These are phyloP conservation scores for Boloria euphrosyne DNA, from an alignment of 2,888 invertebrate species.

Conservation along the genomic window DNA sequence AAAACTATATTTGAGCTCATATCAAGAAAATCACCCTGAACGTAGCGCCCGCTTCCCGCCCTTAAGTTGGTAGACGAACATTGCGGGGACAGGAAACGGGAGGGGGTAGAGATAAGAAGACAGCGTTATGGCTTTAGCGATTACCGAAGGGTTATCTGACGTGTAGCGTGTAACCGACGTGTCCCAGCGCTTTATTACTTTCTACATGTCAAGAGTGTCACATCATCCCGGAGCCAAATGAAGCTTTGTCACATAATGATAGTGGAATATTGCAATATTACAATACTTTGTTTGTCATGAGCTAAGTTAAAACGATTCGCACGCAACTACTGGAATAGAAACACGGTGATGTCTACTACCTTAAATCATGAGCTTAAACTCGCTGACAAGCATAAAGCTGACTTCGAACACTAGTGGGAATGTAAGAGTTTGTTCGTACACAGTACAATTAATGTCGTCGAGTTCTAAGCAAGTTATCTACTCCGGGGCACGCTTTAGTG, in stretches of 20 bases:
- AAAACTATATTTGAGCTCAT: no score
- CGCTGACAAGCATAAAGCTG: background rate
- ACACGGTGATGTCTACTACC: background rate
- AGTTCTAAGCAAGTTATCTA: slow-evolving; percentile 11
- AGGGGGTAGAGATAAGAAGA: slow-evolving; percentile 12
- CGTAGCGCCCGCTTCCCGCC: background rate
- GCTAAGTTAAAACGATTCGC: background rate
- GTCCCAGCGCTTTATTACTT: slow-evolving; percentile 8
- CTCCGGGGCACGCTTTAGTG: slow-evolving; percentile 12
- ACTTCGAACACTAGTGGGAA: background rate
- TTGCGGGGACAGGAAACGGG: slow-evolving; percentile 4
- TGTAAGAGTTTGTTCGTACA: background rate
- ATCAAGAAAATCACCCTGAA: background rate
- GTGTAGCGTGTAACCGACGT: background rate
- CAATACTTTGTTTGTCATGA: background rate
- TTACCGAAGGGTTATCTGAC: slow-evolving; percentile 13
- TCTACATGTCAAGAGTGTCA: slow-evolving; percentile 2
- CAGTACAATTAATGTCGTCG: slow-evolving; percentile 5
- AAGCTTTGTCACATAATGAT: background rate
- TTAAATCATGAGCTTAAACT: background rate
- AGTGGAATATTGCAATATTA: background rate
- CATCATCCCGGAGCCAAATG: background rate
- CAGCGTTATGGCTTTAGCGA: slow-evolving; percentile 9
- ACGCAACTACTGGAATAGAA: background rate
- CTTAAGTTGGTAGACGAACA: background rate